Conservation (phyloP, 2,888 invertebrate species). For the Epsilonema sp. region DNA sequence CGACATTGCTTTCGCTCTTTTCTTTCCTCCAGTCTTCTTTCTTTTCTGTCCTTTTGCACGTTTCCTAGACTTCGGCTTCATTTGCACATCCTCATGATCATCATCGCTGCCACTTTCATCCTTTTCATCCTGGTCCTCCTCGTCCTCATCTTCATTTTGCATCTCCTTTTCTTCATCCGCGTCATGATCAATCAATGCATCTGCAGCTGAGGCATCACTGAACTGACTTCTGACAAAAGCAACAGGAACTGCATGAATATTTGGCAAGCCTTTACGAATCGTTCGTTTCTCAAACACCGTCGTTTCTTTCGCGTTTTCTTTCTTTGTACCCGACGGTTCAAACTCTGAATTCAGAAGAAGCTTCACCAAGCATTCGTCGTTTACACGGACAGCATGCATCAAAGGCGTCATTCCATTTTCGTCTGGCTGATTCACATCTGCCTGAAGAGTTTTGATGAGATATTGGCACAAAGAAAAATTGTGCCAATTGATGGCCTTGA, state of each 20-base stretch:
- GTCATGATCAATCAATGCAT: too few species aligned
- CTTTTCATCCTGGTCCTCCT: constrained; percentile 6
- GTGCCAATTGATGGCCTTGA: too few species aligned
- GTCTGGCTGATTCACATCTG: neutral
- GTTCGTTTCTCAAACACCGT: neutral
- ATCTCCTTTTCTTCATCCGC: constrained; percentile 9
- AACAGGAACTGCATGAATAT: neutral
- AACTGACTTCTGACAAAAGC: neutral
- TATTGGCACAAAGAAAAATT: too few species aligned
- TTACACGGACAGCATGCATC: constrained; percentile 33
- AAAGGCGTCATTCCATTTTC: constrained; percentile 25
- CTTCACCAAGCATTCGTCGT: constrained; percentile 30
- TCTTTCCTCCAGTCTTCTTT: too few species aligned
- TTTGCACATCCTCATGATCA: too few species aligned
- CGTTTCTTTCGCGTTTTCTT: too few species aligned
- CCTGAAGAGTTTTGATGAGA: too few species aligned
- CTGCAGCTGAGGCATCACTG: neutral
- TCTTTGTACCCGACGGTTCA: too few species aligned
- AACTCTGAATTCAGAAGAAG: constrained; percentile 30
- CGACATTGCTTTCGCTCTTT: too few species aligned
- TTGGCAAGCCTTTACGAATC: neutral
- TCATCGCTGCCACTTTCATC: neutral
- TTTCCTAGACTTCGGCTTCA: too few species aligned
- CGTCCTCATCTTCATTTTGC: constrained; percentile 4
- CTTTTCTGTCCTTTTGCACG: too few species aligned